Percentiles rank a stretch among this genome's conserved stretches.
Conservation (phyloP, 2,113 vertebrate species). For the Gallinago media region DNA sequence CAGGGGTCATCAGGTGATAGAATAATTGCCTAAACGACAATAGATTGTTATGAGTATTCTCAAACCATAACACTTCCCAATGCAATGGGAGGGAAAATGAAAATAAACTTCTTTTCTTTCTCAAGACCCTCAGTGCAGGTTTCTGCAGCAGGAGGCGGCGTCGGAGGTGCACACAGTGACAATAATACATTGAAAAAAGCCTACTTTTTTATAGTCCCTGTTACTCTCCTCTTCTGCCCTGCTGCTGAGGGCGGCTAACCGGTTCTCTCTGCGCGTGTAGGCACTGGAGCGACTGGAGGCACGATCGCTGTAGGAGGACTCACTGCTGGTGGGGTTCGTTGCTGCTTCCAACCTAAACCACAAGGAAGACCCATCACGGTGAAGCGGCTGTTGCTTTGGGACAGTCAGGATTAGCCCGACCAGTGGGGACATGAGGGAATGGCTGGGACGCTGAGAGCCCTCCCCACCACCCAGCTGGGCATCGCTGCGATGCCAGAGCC, state of each 20-base stretch:
- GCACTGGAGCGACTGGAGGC: conserved; percentile 81
- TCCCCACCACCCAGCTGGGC: neutral
- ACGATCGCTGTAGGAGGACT: conserved; percentile 81
- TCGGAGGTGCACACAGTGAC: neutral
- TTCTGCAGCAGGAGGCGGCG: neutral
- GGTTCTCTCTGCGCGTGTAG: conserved; percentile 87
- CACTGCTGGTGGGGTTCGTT: conserved; percentile 66
- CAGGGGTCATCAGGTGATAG: too few relatives aligned
- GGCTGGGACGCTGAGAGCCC: neutral
- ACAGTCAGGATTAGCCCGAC: neutral
- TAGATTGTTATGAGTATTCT: too few relatives aligned
- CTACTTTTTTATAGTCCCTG: conserved; percentile 93
- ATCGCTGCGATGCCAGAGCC: rapidly evolving
- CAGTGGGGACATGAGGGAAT: rapidly evolving
- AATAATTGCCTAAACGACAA: too few relatives aligned
- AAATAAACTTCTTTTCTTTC: neutral
- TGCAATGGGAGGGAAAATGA: neutral
- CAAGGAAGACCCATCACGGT: neutral
- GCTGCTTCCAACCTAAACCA: conserved; percentile 84
- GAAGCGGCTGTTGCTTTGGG: neutral
- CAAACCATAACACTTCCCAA: neutral
- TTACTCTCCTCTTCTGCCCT: conserved; percentile 82
- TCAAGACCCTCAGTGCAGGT: neutral
- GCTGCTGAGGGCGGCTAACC: conserved; percentile 84
- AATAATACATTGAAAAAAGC: neutral